Percentiles rank a stretch among this genome's conserved stretches.
Evolutionary conservation across 2,888 invertebrate genomes (phyloP).

Genomic region (Heliconius sara): DNA sequence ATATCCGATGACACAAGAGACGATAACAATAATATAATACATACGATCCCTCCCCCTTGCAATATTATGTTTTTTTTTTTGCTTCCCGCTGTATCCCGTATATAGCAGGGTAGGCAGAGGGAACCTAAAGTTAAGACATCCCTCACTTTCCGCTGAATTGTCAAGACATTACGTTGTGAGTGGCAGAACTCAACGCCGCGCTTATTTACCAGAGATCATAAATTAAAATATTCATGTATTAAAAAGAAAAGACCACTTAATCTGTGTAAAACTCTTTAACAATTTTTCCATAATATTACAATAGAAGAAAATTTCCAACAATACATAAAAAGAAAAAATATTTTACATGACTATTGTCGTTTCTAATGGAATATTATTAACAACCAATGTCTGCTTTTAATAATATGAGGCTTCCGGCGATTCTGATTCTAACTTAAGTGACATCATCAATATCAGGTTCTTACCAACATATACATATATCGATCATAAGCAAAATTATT

Average conservation of each 20-base stretch:
- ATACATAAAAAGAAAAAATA: neutral
- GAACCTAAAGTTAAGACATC: too few relatives aligned
- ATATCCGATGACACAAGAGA: conserved; percentile 28
- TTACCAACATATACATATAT: neutral
- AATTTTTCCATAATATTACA: neutral
- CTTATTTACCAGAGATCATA: too few relatives aligned
- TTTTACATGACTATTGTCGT: neutral
- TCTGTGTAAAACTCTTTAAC: neutral
- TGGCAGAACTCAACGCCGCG: too few relatives aligned
- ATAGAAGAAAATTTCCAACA: neutral
- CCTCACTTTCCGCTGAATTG: too few relatives aligned
- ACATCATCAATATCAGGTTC: conserved; percentile 20
- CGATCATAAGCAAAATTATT: neutral
- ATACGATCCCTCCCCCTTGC: neutral
- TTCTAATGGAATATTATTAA: conserved; percentile 11
- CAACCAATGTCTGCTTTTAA: neutral
- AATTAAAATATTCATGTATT: neutral
- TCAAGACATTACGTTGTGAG: too few relatives aligned
- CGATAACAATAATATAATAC: neutral
- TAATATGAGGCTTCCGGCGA: conserved; percentile 29
- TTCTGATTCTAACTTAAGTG: conserved; percentile 13
- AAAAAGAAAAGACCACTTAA: conserved; percentile 2
- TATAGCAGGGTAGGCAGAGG: too few relatives aligned
- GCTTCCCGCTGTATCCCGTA: too few relatives aligned
- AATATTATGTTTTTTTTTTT: neutral